Base-by-base conservation (phyloP, 2,113 vertebrate species). In the Rhea pennata region DNA sequence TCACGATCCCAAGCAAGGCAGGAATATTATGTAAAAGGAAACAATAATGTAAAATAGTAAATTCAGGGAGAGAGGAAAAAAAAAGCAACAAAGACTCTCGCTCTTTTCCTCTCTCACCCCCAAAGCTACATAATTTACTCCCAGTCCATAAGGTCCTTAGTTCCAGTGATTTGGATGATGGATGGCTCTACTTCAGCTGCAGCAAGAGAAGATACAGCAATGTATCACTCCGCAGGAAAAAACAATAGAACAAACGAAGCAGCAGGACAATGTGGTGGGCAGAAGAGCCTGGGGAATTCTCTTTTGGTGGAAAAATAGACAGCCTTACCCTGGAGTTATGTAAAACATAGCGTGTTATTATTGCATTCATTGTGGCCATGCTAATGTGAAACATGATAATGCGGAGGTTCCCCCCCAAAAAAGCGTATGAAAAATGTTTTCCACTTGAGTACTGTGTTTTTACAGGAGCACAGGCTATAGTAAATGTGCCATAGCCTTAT, bases 61-160 rank as follows among this genome's bases (percentile, higher is more conserved):
- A 76, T 96, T 97, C 92, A 93, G 94, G 29, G 50, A 91, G 36
- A 56, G 16, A 40, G 81, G 95, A 87, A 95, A 97, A 97, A 6
- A 42, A 39, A 33, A 10, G 61, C 54, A 94, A 56, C 56, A 64
- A 82, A 81, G 48, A 8, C n/a, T 80, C 33, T 51, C 10, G 8
- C 50, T 86, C n/a, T 95, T 89, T 75, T 78, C 40, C 46, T 92
- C 58, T 74, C 33, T 77, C 4, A 3, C 58, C 81, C 93, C 95
- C 87, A 93, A 96, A 89, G 97, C 95, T 97, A 97, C 97, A 96
- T 98, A 97, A 98, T 98, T 98, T 98, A 98, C 96, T 98, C 97
- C 97, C 96, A 97, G 97, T 96, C 98, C 98, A 97, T 98, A 97
- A 98, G 97, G 97, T 88, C 94, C 97, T 97, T 97, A 90, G 94